Percentiles rank a stretch among this genome's conserved stretches.
Conservation (phyloP, 1,140 invertebrate species). For the Sycobia sp. region DNA sequence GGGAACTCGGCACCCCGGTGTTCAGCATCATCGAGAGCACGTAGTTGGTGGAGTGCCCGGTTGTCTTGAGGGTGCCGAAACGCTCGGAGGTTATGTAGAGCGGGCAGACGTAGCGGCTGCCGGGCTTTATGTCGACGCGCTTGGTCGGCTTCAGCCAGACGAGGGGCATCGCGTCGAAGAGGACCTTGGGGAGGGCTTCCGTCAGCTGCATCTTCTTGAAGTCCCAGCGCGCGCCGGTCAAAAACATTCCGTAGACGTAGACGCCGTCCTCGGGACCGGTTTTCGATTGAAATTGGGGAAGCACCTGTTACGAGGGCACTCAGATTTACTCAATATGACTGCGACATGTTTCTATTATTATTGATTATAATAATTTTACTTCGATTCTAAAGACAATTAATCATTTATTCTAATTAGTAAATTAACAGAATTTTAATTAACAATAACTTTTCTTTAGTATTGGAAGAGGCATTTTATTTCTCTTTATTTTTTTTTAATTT, state of each 20-base stretch:
- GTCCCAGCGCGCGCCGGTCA: conserved; percentile 87
- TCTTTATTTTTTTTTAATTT: too few relatives aligned
- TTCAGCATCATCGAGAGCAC: conserved; percentile 80
- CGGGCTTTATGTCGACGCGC: conserved; percentile 63
- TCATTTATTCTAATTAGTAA: too few relatives aligned
- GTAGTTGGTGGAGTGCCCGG: conserved; percentile 91
- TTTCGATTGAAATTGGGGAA: conserved; percentile 38
- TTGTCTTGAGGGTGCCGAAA: conserved; percentile 81
- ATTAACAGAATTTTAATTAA: background rate
- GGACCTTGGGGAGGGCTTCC: conserved; percentile 82
- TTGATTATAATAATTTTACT: too few relatives aligned
- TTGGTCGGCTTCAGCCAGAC: conserved; percentile 73
- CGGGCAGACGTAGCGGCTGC: conserved; percentile 76
- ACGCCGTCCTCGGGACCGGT: conserved; percentile 74
- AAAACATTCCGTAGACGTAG: conserved; percentile 80
- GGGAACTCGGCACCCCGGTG: conserved; percentile 69
- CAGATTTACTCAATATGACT: background rate
- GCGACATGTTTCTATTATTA: too few relatives aligned
- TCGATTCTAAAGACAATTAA: too few relatives aligned
- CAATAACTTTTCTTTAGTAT: too few relatives aligned
- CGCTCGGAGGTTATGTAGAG: conserved; percentile 88
- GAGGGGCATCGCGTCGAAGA: conserved; percentile 79
- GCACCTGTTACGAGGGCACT: conserved; percentile 30
- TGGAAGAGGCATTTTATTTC: too few relatives aligned
- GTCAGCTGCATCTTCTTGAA: conserved; percentile 63